phyloP scores from a whole-genome alignment of 2,113 vertebrate species.

The Elephas maximus region DNA sequence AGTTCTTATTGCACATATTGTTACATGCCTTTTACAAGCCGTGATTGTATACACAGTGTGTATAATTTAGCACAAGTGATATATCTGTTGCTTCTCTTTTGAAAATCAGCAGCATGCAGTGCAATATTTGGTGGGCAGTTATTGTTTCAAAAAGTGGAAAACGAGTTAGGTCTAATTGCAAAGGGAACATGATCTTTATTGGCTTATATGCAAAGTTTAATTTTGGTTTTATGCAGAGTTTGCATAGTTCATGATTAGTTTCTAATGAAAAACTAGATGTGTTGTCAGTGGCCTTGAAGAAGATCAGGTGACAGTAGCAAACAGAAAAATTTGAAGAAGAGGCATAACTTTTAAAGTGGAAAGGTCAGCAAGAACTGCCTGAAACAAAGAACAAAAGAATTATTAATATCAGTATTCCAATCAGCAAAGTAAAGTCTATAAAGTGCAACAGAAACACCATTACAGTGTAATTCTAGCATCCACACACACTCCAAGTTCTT shows the following conservation, averaged over 20 bases:
- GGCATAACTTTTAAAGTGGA: conserved; percentile 99
- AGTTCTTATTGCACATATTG: conserved; percentile 79
- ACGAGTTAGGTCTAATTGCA: conserved; percentile 72
- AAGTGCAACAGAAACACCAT: conserved; percentile 51
- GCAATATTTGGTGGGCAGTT: conserved; percentile 78
- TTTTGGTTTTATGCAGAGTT: conserved; percentile 89
- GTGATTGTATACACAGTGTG: neutral
- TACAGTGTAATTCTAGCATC: neutral
- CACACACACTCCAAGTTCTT: neutral
- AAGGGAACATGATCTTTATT: conserved; percentile 83
- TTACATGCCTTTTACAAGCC: conserved; percentile 83
- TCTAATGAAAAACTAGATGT: conserved; percentile 81
- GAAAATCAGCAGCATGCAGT: conserved; percentile 83
- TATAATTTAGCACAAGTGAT: conserved; percentile 55
- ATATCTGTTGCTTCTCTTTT: conserved; percentile 63
- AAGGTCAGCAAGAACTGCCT: conserved; percentile 99
- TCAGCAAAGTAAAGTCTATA: conserved; percentile 64
- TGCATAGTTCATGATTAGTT: conserved; percentile 89
- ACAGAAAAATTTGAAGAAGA: conserved; percentile 98
- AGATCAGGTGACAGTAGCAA: conserved; percentile 94
- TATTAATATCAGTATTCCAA: conserved; percentile 66
- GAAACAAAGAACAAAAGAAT: conserved; percentile 81
- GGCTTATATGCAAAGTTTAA: conserved; percentile 79
- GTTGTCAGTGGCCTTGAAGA: conserved; percentile 67
- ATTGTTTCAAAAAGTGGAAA: conserved; percentile 78